A percentile compares a stretch with the other conserved stretches of the same genome.
Evolutionary conservation across 2,797 vertebrate species (phyloP).

Genomic region (Lacerta agilis): DNA sequence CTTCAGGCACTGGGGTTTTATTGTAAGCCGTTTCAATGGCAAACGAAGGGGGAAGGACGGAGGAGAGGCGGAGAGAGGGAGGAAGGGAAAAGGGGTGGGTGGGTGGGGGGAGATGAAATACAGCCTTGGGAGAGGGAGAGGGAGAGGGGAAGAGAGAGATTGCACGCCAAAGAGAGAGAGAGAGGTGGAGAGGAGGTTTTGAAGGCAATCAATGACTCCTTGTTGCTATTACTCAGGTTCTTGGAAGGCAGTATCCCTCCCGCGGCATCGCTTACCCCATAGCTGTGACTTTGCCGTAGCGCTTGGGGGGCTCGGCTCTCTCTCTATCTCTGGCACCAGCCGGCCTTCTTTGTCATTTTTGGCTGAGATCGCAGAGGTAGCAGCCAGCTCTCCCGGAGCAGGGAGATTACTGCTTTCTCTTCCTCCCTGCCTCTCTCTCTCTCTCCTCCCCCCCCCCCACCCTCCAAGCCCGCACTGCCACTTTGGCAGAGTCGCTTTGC

Average conservation of each 20-base stretch:
- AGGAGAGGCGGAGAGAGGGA: too few relatives aligned
- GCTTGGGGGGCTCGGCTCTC: constrained; percentile 51
- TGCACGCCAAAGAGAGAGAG: constrained; percentile 52
- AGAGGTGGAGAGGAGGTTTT: constrained; percentile 60
- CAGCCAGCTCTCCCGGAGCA: constrained; percentile 65
- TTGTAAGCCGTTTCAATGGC: constrained; percentile 72
- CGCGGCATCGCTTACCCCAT: constrained; percentile 66
- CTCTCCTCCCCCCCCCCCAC: neutral
- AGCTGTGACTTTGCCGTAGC: constrained; percentile 69
- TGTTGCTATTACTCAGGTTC: constrained; percentile 60
- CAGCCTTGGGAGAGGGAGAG: constrained; percentile 8
- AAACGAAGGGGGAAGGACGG: constrained; percentile 44
- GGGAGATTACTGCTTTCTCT: constrained; percentile 58
- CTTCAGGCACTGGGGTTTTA: constrained; percentile 61
- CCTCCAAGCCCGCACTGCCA: neutral
- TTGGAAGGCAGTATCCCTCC: constrained; percentile 68
- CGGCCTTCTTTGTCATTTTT: constrained; percentile 67
- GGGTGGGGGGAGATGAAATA: neutral
- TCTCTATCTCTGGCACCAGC: constrained; percentile 71
- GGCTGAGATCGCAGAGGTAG: constrained; percentile 67
- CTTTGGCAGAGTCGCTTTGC: neutral
- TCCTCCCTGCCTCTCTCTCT: constrained; percentile 28
- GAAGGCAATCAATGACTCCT: constrained; percentile 69
- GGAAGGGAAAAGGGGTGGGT: too few relatives aligned
- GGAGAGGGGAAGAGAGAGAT: too few relatives aligned